Evolutionary conservation across 2,113 vertebrate genomes (phyloP).

Genomic region (Sakesphorus luctuosus): DNA sequence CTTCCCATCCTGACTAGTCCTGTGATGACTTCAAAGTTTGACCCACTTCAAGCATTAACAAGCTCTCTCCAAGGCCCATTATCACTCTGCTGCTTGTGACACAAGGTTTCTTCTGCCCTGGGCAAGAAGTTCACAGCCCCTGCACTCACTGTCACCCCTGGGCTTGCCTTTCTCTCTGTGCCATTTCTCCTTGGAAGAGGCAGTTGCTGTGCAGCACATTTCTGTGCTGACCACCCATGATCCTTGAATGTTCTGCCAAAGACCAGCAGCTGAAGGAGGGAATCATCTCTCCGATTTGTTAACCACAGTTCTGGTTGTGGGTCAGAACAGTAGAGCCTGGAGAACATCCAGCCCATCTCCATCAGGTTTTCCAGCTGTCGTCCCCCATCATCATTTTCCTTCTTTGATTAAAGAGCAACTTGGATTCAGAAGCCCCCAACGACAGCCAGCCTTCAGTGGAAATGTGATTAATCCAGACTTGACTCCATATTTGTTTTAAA

Average conservation of each 20-base stretch:
- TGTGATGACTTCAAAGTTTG: not conserved
- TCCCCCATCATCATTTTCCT: not conserved
- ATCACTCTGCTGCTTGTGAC: not conserved
- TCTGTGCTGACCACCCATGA: not conserved
- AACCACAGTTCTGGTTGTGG: not conserved
- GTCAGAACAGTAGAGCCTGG: conserved; percentile 34
- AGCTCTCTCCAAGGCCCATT: not conserved
- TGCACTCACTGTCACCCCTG: not conserved
- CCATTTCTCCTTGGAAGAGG: not conserved
- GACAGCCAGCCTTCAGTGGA: conserved; percentile 10
- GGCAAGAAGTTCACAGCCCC: not conserved
- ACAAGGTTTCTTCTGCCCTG: not conserved
- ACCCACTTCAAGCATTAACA: not conserved
- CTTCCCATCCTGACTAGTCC: not conserved
- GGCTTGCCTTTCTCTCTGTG: not conserved
- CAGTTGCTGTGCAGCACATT: not conserved
- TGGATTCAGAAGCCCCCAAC: not conserved
- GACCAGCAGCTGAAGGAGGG: not conserved
- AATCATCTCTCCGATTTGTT: not conserved
- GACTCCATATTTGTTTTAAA: conserved; percentile 60
- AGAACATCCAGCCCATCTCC: conserved; percentile 21
- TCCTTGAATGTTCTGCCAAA: not conserved
- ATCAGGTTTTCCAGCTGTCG: conserved; percentile 26
- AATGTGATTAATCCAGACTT: conserved; percentile 41
- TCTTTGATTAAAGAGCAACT: not conserved